Conservation (phyloP, 64 coral and sea anemone species). For the Orbicella faveolata region DNA sequence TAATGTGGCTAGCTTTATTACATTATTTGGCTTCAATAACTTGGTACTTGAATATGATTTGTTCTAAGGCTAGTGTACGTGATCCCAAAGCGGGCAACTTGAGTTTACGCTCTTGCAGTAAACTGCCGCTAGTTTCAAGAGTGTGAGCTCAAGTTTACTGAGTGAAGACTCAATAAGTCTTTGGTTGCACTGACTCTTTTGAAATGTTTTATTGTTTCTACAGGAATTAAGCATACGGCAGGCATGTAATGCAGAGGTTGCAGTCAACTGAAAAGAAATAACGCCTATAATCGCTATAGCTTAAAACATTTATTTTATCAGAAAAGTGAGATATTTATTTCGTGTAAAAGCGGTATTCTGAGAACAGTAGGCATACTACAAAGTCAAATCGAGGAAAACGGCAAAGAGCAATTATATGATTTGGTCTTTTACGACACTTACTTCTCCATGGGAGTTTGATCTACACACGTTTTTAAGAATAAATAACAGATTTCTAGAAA, state of each 20-base stretch:
- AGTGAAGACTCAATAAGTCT: no score
- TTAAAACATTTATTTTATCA: slow-evolving; percentile 1
- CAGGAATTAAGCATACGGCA: slow-evolving; percentile 60
- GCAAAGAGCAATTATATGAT: background rate
- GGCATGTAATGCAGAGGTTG: slow-evolving; percentile 45
- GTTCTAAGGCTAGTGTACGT: no score
- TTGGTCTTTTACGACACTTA: background rate
- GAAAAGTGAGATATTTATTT: slow-evolving; percentile 44
- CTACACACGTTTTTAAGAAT: no score
- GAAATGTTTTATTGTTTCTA: background rate
- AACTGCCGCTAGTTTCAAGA: no score
- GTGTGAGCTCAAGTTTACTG: no score
- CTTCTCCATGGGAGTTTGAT: no score
- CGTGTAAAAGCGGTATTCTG: background rate
- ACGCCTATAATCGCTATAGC: background rate
- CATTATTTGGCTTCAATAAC: no score
- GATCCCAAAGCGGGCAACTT: no score
- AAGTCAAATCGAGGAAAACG: background rate
- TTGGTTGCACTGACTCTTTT: background rate
- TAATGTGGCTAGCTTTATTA: no score
- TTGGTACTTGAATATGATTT: no score
- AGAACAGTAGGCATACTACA: background rate
- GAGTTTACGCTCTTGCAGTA: no score
- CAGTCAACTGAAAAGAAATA: slow-evolving; percentile 28
- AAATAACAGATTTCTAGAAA: no score